Evolutionary conservation across 2,113 vertebrate genomes (phyloP), one percentile per base, ranked within the genome.

Genomic region (Pitta sordida): DNA sequence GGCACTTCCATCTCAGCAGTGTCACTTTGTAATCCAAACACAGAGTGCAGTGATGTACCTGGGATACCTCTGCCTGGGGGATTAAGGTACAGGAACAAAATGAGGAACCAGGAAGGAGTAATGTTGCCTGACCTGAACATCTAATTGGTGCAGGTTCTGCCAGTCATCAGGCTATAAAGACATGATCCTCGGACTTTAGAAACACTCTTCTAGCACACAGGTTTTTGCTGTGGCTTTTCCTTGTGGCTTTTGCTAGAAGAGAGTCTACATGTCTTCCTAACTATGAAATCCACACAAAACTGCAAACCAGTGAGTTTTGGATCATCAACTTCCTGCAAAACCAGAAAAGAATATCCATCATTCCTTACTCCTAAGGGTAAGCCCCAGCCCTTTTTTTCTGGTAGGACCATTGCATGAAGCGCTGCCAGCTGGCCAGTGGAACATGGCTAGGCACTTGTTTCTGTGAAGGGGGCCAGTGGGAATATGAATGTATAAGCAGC

Each of bases 41-140:
- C 3, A 21, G 65, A 86, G 44, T 0, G 0, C 37, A 48, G 41
- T 0, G 2, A 5, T 10, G 23, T 18, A 23, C 65, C n/a, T 3
- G 11, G 30, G 21, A 29, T 18, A 30, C 26, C 30, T 81, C 43
- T 63, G 51, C 34, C 37, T 3, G 23, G 21, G n/a, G 67, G 3
- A 56, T 1, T 13, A 11, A 0, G 0, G 23, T 15, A 22, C 49
- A 48, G 56, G 55, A 67, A 9, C 15, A 36, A 15, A 0, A 2
- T 0, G 1, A 73, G 26, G 19, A 90, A 18, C 8, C 30, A 56
- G 10, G 27, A 15, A 74, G 3, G 12, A 8, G 3, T 39, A 68
- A 84, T 11, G n/a, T 16, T 5, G 0, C 16, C 46, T 87, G 79
- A 27, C 4, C 44, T 74, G 59, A 69, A 44, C 21, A 36, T 3